A percentile compares a stretch with the other conserved stretches of the same genome.
Conservation (phyloP, 2,888 invertebrate genomes). For the Pristionchus fissidentatus region DNA sequence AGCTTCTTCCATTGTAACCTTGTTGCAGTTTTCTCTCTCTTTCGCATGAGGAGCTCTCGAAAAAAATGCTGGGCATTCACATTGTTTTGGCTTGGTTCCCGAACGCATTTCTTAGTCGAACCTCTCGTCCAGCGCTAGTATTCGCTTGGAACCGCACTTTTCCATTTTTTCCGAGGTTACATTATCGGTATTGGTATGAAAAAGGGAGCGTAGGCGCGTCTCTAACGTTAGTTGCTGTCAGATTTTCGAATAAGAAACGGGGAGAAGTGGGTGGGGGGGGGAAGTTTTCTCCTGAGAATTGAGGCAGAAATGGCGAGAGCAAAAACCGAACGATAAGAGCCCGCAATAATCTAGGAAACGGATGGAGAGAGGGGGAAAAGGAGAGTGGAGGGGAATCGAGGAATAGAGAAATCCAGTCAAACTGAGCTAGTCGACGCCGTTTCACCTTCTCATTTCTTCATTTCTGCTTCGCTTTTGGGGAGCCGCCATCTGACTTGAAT, state of each 20-base stretch:
- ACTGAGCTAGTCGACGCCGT: too few species aligned
- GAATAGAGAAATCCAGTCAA: too few species aligned
- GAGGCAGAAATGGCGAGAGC: too few species aligned
- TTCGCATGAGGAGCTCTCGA: background rate
- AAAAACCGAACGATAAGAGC: constrained; percentile 37
- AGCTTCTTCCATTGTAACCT: background rate
- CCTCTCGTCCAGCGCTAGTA: background rate
- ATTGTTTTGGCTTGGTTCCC: background rate
- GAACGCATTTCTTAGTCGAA: background rate
- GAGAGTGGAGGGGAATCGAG: background rate
- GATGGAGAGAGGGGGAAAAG: constrained; percentile 11
- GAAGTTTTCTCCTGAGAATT: constrained; percentile 34
- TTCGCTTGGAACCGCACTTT: background rate
- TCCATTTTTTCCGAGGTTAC: background rate
- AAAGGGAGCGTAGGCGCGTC: constrained; percentile 22
- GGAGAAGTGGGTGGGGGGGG: too few species aligned
- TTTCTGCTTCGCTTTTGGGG: too few species aligned
- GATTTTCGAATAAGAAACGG: background rate
- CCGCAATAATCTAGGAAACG: background rate
- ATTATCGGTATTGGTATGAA: background rate
- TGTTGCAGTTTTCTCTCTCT: background rate
- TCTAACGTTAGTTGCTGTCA: background rate
- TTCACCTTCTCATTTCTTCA: too few species aligned
- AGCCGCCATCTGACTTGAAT: too few species aligned
- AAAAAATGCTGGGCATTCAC: constrained; percentile 15